Evolutionary conservation across 2,888 invertebrate species (phyloP).

Genomic region (Andrena trimmerana): DNA sequence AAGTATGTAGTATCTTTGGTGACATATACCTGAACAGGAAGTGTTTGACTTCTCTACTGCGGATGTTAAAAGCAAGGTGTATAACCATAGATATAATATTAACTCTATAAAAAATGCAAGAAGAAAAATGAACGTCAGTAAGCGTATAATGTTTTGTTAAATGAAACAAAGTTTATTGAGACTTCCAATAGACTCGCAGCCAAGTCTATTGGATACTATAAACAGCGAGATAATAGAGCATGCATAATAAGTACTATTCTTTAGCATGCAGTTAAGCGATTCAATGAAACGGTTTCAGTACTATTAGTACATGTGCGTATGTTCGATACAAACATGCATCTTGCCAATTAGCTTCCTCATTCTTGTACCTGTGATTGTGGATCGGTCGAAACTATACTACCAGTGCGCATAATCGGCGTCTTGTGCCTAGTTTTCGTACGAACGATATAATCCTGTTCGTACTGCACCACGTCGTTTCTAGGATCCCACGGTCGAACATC

Average conservation of each 20-base stretch:
- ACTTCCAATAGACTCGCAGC: slow-evolving; percentile 25
- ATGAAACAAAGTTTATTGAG: slow-evolving; percentile 37
- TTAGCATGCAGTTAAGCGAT: slow-evolving; percentile 10
- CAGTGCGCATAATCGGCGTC: slow-evolving; percentile 90
- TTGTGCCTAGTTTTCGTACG: slow-evolving; percentile 91
- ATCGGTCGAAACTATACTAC: slow-evolving; percentile 90
- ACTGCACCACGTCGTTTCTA: slow-evolving; percentile 94
- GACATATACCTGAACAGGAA: slow-evolving; percentile 11
- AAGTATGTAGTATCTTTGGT: not conserved
- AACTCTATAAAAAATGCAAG: slow-evolving; percentile 30
- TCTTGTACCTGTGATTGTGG: slow-evolving; percentile 85
- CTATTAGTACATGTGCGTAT: slow-evolving; percentile 19
- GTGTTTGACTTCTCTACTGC: not conserved
- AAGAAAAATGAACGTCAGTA: slow-evolving; percentile 24
- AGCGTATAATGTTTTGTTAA: slow-evolving; percentile 9
- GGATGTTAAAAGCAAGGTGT: slow-evolving; percentile 16
- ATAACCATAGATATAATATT: slow-evolving; percentile 20
- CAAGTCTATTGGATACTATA: slow-evolving; percentile 33
- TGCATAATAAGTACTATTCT: not conserved
- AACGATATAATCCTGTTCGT: slow-evolving; percentile 93
- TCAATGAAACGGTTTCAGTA: slow-evolving; percentile 32
- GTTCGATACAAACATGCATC: not conserved
- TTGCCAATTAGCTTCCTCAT: slow-evolving; percentile 35
- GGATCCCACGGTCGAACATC: slow-evolving; percentile 96
- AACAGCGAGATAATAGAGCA: slow-evolving; percentile 11